Evolutionary conservation across 2,113 vertebrate species (phyloP), one percentile per base, ranked within the genome.

Genomic region (Grantiella picta): DNA sequence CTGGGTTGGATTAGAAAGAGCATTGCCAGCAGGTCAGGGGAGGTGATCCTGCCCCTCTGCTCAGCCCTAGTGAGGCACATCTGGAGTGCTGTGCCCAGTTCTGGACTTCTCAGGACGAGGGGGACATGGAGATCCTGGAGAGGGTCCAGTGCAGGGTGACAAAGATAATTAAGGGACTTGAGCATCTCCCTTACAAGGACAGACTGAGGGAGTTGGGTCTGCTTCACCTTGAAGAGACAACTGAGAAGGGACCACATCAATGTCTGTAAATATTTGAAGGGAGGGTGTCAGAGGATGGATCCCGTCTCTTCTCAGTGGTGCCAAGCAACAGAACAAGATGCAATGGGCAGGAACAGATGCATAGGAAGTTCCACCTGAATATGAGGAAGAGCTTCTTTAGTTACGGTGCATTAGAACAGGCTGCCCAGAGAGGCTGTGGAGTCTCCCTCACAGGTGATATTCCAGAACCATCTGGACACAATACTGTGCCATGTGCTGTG

Each of bases 391-490:
- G 35, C 3, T 45, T 71, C 25, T 49, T 19, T n/a, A 25, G 29
- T 47, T n/a, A 47, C 11, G 12, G 4, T 19, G 12, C 29, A 31
- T 17, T 42, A 11, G 38, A 76, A 69, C 29, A 76, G 47, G 27
- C 40, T 61, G 8, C 17, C 38, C 53, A 61, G 22, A 57, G 35
- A 56, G n/a, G 8, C 1, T 35, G 36, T 36, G 60, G 12, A 38
- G 60, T 52, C 8, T 24, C 12, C 19, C 36, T 52, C 60, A 29
- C 9, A 24, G 33, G 44, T 45, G 15, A n/a, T 36, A 44, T 24
- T 66, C 27, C 28, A 50, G 36, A 73, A 52, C 13, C 11, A n/a
- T n/a, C 33, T 38, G 28, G 3, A n/a, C 0, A 0, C 28, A 66
- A 29, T 66, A 28, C 59, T 81, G 12, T 57, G 21, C 42, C 31